Percentiles rank a stretch among this genome's conserved stretches.
phyloP scores from a whole-genome alignment of 2,888 invertebrate genomes.

The Sinodicranocentrus sp. region DNA sequence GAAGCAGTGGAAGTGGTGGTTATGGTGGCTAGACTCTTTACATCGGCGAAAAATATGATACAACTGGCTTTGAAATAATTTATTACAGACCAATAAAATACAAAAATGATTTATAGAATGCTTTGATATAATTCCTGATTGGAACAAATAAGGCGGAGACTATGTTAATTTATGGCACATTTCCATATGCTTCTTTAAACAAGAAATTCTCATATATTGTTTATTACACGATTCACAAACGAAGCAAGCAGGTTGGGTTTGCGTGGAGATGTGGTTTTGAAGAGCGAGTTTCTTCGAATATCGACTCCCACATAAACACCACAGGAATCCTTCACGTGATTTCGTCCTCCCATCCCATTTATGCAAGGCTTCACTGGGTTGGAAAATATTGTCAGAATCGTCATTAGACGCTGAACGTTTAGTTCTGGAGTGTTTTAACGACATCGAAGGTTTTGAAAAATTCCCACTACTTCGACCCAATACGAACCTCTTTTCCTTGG shows the following conservation, averaged over 20 bases:
- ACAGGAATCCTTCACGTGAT: neutral
- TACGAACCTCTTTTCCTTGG: no score
- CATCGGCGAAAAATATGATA: neutral
- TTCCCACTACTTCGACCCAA: no score
- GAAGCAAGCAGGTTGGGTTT: neutral
- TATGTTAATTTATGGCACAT: neutral
- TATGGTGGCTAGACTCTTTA: neutral
- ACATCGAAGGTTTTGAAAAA: no score
- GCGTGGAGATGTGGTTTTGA: neutral
- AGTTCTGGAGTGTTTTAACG: no score
- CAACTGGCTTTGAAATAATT: neutral
- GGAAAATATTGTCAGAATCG: no score
- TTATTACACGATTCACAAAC: neutral
- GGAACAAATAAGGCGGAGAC: neutral
- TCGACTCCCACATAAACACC: neutral
- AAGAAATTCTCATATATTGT: neutral
- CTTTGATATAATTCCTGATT: neutral
- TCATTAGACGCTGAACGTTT: no score
- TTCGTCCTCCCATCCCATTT: neutral
- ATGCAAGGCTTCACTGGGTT: no score
- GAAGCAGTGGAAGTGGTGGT: neutral
- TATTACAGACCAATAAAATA: neutral
- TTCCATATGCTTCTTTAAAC: neutral
- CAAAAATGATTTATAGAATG: neutral
- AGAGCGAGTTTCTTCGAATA: neutral